Percentiles rank a stretch among this genome's conserved stretches.
phyloP scores from a whole-genome alignment of 2,797 vertebrate species.

The Sebastes cheni region DNA sequence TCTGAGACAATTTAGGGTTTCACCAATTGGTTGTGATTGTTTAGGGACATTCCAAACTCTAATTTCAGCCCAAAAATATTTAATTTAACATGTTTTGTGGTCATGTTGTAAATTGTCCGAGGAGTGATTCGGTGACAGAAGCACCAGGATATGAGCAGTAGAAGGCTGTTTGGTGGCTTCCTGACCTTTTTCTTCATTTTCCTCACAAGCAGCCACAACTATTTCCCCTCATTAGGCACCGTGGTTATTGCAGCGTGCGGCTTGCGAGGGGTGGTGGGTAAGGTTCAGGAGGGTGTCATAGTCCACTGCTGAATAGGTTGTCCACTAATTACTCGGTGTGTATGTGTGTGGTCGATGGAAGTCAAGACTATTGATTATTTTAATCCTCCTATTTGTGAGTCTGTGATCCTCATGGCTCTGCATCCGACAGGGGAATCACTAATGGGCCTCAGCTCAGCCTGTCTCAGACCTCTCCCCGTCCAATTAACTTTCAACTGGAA shows the following conservation, averaged over 20 bases:
- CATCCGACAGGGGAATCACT: slow-evolving; percentile 86
- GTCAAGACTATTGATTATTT: slow-evolving; percentile 90
- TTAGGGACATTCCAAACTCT: not conserved
- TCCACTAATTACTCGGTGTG: slow-evolving; percentile 81
- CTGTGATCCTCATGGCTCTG: slow-evolving; percentile 88
- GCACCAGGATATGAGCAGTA: slow-evolving; percentile 32
- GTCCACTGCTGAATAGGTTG: slow-evolving; percentile 82
- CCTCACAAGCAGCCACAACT: slow-evolving; percentile 77
- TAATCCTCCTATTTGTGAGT: slow-evolving; percentile 91
- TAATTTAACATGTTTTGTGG: not conserved
- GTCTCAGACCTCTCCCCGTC: slow-evolving; percentile 85
- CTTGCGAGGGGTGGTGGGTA: slow-evolving; percentile 51
- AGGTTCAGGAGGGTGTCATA: slow-evolving; percentile 77
- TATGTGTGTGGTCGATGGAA: slow-evolving; percentile 81
- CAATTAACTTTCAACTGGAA: slow-evolving; percentile 88
- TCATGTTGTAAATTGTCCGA: not conserved
- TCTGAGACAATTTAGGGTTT: not conserved
- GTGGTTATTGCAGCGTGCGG: slow-evolving; percentile 56
- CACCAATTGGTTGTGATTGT: not conserved
- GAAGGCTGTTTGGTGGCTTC: slow-evolving; percentile 65
- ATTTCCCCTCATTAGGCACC: slow-evolving; percentile 82
- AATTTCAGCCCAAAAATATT: not conserved
- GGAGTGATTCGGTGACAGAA: slow-evolving; percentile 46
- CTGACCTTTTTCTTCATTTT: slow-evolving; percentile 84
- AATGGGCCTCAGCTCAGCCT: slow-evolving; percentile 85